A percentile compares a stretch with the other conserved stretches of the same genome.
phyloP scores from a whole-genome alignment of 2,888 invertebrate genomes.

The Andrena bicolor region DNA sequence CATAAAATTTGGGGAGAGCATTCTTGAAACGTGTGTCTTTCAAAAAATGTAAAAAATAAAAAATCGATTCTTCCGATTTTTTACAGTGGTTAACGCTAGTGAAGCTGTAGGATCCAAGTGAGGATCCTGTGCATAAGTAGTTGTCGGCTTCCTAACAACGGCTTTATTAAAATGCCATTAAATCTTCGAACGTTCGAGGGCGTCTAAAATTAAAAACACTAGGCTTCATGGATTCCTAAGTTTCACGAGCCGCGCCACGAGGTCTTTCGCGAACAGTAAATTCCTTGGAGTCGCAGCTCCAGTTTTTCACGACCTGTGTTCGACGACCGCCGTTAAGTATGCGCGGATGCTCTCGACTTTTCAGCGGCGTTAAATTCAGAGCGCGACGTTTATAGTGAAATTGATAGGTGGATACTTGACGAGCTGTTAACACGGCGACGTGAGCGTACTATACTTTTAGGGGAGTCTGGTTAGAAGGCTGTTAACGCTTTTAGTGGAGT shows the following conservation, averaged over 20 bases:
- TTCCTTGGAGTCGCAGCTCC: neutral
- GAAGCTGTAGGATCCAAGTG: too few relatives aligned
- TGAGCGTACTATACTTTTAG: slow-evolving; percentile 20
- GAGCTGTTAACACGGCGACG: slow-evolving; percentile 27
- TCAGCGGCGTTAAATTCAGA: neutral
- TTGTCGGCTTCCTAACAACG: too few relatives aligned
- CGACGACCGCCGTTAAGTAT: too few relatives aligned
- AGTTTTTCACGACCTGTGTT: neutral
- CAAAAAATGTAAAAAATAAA: too few relatives aligned
- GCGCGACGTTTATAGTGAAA: neutral
- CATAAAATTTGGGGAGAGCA: too few relatives aligned
- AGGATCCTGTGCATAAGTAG: too few relatives aligned
- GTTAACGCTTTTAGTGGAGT: neutral
- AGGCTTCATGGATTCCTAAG: neutral
- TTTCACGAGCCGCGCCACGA: neutral
- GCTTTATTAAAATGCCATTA: too few relatives aligned
- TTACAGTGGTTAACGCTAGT: too few relatives aligned
- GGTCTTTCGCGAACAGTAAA: neutral
- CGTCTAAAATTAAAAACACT: neutral
- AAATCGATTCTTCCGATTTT: too few relatives aligned
- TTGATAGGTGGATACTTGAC: slow-evolving; percentile 16
- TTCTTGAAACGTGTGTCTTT: too few relatives aligned
- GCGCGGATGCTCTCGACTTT: neutral
- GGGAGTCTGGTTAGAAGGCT: neutral
- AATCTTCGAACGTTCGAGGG: too few relatives aligned